Base-by-base conservation (phyloP, 2,888 invertebrate genomes). In the Callimorpha dominula region DNA sequence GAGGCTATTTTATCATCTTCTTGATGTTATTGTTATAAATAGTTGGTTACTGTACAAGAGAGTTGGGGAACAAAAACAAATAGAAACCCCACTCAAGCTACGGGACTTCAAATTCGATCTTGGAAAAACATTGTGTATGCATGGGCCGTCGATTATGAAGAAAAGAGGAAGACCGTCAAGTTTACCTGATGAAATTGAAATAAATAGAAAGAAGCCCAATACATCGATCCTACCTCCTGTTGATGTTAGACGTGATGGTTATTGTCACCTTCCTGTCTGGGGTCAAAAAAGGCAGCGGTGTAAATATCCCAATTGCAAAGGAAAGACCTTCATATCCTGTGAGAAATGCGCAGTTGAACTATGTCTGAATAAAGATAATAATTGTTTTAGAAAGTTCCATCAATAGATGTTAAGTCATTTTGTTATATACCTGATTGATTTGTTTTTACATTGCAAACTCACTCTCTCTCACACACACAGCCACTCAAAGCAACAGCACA, bases 21-120 rank as follows among this genome's bases (percentile, higher is more conserved):
- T 77, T n/a, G 76, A 77, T 70, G 65, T 72, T 63, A 68, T 57
- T 52, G 64, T 74, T 52, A 77, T 75, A 73, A 77, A 73, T 60
- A 67, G 72, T 50, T 77, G 71, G 74, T 67, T 74, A 20, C 50
- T 74, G 52, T 74, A 65, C 65, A 74, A 69, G 65, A 69, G 68
- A 74, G 65, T 71, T 62, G 71, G 68, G 65, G 65, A 68, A 65
- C 66, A 60, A 49, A 68, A 68, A 50, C 66, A 71, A 40, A 71
- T 17, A n/a, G 31, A 50, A 50, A 68, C 46, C 12, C 57, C 15
- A 12, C 40, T 65, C 9, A 72, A 68, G 20, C 60, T 69, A 60
- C 42, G 49, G 49, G 63, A 73, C 46, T 67, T 73, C 67, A 50
- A 52, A 43, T 46, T 73, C 46, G 73, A 66, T 50, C 60, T 73